These are phyloP conservation scores for Aegypius monachus DNA, from an alignment of 2,113 vertebrate genomes.

Conservation along the genomic window DNA sequence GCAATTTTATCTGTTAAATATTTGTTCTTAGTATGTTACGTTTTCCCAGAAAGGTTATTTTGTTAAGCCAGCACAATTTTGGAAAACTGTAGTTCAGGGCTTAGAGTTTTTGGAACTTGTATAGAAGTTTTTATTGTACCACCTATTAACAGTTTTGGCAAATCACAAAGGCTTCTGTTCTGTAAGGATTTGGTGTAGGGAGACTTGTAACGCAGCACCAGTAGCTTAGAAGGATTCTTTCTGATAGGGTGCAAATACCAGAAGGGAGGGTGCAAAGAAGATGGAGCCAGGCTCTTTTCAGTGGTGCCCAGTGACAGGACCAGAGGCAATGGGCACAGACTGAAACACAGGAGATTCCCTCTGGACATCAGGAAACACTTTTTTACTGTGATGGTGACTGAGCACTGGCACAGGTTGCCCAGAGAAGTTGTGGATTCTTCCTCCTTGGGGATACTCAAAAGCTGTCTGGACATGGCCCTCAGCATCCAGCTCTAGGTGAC, in stretches of 20 bases:
- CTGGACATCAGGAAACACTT: background rate
- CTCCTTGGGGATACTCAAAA: background rate
- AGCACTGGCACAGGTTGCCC: background rate
- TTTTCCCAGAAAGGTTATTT: background rate
- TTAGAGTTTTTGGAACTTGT: background rate
- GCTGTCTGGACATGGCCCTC: background rate
- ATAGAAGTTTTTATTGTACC: background rate
- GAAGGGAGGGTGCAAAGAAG: background rate
- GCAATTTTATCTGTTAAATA: background rate
- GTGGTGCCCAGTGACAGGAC: background rate
- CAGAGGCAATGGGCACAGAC: background rate
- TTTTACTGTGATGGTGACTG: too few species aligned
- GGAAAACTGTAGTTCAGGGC: background rate
- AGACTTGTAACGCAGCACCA: background rate
- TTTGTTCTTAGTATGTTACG: background rate
- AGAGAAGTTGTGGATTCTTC: background rate
- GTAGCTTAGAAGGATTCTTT: background rate
- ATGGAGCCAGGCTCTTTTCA: background rate
- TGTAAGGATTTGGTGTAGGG: background rate
- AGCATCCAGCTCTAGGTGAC: background rate
- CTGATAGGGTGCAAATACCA: background rate
- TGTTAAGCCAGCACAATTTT: background rate
- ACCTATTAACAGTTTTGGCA: background rate
- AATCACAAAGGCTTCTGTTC: background rate
- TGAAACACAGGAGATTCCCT: background rate